These are phyloP conservation scores for Discoglossus pictus DNA, from an alignment of 2,797 vertebrate species.

Conservation along the genomic window DNA sequence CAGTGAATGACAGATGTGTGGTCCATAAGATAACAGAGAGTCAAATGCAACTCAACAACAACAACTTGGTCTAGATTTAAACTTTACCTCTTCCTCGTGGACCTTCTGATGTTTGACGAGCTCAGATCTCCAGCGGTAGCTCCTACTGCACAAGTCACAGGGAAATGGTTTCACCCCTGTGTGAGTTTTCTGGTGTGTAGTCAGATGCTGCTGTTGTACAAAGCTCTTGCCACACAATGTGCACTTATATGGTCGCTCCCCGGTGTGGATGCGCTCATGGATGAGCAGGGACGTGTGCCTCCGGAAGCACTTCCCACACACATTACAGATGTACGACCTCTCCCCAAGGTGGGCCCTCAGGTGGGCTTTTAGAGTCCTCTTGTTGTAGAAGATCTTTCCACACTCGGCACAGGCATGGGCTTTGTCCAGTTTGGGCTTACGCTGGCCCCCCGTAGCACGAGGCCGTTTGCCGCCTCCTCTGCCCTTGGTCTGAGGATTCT, in stretches of 20 bases:
- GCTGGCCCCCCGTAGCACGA: neutral
- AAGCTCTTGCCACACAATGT: conserved; percentile 41
- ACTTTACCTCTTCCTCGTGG: conserved; percentile 22
- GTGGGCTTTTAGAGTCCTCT: conserved; percentile 37
- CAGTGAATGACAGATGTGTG: too few relatives aligned
- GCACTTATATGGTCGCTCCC: conserved; percentile 37
- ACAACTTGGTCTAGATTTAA: too few relatives aligned
- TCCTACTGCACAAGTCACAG: conserved; percentile 27
- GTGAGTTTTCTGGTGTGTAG: conserved; percentile 37
- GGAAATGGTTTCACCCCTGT: conserved; percentile 38
- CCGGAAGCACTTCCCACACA: conserved; percentile 43
- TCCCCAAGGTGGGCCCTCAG: conserved; percentile 28
- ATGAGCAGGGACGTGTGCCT: conserved; percentile 40
- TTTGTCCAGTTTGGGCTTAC: conserved; percentile 20
- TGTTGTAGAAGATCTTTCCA: conserved; percentile 37
- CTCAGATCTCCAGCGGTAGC: conserved; percentile 37
- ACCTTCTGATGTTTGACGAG: conserved; percentile 25
- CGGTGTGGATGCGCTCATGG: conserved; percentile 44
- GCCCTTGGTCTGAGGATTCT: neutral
- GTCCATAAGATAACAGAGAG: too few relatives aligned
- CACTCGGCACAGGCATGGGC: conserved; percentile 37
- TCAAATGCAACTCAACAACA: too few relatives aligned
- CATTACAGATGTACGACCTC: conserved; percentile 42
- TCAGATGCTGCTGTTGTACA: conserved; percentile 44
- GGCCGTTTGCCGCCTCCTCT: neutral